These are phyloP conservation scores for Spisula solida DNA, from an alignment of 2,888 invertebrate species.

Conservation along the genomic window DNA sequence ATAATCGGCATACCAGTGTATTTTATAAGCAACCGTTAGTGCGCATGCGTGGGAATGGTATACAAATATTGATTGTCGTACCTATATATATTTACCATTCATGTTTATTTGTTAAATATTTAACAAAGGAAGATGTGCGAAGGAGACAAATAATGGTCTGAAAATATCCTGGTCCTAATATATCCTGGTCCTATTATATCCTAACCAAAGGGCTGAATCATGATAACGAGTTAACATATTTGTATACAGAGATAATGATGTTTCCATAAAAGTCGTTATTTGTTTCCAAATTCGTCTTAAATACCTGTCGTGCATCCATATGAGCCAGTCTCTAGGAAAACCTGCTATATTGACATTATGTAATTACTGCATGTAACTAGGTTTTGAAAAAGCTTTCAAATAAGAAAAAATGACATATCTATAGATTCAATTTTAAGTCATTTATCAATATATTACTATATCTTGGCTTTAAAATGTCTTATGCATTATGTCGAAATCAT, in stretches of 20 bases:
- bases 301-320: neutral
- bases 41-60: too few species aligned
- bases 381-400: too few species aligned
- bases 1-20: neutral
- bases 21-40: too few species aligned
- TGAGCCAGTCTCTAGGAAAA: too few species aligned
- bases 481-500: too few species aligned
- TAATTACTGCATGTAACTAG: too few species aligned
- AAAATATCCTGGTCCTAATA: neutral
- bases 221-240: neutral
- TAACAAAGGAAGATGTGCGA: neutral
- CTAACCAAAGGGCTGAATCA: neutral
- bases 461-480: too few species aligned
- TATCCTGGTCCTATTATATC: too few species aligned
- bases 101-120: neutral
- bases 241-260: neutral
- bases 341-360: too few species aligned
- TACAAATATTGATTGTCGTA: slow-evolving; percentile 18
- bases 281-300: neutral
- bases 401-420: too few species aligned
- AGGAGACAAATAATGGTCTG: neutral
- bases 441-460: too few species aligned
- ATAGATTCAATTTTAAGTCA: too few species aligned
- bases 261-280: neutral
- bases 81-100: neutral